Evolutionary conservation across 64 coral and sea anemone genomes (phyloP), one percentile per base, ranked within the genome.

Genomic region (Montipora sp.): DNA sequence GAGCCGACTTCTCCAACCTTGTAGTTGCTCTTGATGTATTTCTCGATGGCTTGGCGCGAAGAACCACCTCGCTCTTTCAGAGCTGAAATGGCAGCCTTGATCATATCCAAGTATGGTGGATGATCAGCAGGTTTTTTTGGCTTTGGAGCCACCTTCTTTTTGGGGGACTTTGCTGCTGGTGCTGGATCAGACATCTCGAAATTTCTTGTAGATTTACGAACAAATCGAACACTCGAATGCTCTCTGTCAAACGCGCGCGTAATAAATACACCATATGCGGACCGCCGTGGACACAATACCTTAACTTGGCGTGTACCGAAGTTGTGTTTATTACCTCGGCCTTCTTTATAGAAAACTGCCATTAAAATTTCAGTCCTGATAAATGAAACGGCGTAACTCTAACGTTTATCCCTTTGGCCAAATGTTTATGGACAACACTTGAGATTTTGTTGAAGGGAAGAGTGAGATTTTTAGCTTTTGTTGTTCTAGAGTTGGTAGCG

Each of bases 21-120:
- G 81, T 84, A 84, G 81, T 84, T 84, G 51, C 14, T 58, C 45
- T 84, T 84, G 60, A 84, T 84, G 60, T 84, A 84, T 27, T 84
- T 84, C 23, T 60, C 81, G 81, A 84, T 84, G 57, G 81, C 81
- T 67, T 84, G 81, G 8, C 81, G 81, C 13, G 81, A 84, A 15
- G 81, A 84, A 24, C 81, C 81, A 44, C 21, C 67, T 45, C 81
- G 81, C 43, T 84, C 60, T 67, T 84, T 84, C 55, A 84, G 27
- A 6, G 81, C 22, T 8, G 2, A 22, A 19, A 84, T 84, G 15
- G 81, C 81, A 23, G 81, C 81, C 61, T 45, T 67, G 81, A 68
- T 46, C 81, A 84, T 84, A 2, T 84, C 81, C 65, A 11, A 8
- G 57, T 84, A 84, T 59, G 47, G 47, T 67, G 81, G 81, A 59